Evolutionary conservation across 2,888 invertebrate genomes (phyloP).

Genomic region (Cacoxenus indagator): DNA sequence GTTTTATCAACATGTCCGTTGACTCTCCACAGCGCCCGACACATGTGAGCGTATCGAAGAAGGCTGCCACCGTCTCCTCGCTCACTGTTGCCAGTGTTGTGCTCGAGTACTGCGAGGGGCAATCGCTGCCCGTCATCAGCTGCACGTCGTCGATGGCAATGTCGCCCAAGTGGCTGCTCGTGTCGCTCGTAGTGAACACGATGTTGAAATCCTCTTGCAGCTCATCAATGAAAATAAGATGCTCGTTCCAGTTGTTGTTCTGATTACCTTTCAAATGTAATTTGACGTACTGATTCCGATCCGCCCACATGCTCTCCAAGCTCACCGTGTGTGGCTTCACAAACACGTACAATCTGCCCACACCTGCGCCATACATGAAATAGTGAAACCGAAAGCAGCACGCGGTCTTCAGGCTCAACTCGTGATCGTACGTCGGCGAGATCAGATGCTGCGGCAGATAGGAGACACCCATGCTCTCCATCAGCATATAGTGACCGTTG

Average conservation of each 20-base stretch:
- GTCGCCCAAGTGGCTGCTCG: constrained; percentile 79
- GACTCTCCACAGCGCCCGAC: constrained; percentile 71
- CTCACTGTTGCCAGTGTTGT: constrained; percentile 24
- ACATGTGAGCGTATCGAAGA: constrained; percentile 72
- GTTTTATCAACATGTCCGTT: constrained; percentile 30
- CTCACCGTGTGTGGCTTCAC: constrained; percentile 71
- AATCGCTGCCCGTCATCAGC: constrained; percentile 72
- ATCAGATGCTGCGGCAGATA: constrained; percentile 80
- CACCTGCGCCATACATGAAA: constrained; percentile 82
- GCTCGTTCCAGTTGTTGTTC: constrained; percentile 78
- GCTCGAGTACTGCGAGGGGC: constrained; percentile 38
- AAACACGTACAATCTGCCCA: constrained; percentile 73
- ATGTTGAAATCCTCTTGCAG: constrained; percentile 75
- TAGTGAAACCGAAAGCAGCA: constrained; percentile 81
- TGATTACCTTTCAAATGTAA: constrained; percentile 79
- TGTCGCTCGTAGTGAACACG: constrained; percentile 81
- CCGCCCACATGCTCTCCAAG: constrained; percentile 29
- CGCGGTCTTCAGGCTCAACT: constrained; percentile 69
- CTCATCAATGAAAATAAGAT: constrained; percentile 71
- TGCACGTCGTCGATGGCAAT: constrained; percentile 86
- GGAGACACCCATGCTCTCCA: constrained; percentile 78
- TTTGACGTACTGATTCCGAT: constrained; percentile 69
- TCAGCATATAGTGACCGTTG: constrained; percentile 85
- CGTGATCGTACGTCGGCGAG: constrained; percentile 78
- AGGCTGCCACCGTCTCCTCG: constrained; percentile 36